These are phyloP conservation scores for Acomys russatus DNA, from an alignment of 2,797 vertebrate species.

Conservation along the genomic window DNA sequence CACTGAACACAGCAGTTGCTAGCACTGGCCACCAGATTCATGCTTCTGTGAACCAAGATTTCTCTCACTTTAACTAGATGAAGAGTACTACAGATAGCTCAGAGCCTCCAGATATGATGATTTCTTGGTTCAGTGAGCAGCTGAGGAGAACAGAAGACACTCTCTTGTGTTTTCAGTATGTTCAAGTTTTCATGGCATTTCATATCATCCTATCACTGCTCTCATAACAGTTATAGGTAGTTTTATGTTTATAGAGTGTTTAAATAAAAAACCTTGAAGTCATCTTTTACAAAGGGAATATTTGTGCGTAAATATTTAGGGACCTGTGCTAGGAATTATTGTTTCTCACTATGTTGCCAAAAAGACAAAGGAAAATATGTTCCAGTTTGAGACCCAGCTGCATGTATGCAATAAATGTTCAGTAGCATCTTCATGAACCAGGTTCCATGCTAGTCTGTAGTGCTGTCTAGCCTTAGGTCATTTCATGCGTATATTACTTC, in stretches of 20 bases:
- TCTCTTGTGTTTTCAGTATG: not conserved
- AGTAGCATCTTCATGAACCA: not conserved
- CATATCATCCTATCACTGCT: not conserved
- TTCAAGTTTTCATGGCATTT: not conserved
- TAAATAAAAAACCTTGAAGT: not conserved
- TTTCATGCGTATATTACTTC: not conserved
- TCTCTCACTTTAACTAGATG: not conserved
- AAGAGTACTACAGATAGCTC: too few relatives aligned
- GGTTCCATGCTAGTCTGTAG: not conserved
- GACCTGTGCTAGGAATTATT: not conserved
- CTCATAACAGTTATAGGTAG: not conserved
- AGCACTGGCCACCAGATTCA: not conserved
- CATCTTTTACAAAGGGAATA: not conserved
- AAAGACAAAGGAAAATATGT: not conserved
- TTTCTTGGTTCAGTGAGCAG: not conserved
- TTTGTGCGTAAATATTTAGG: not conserved
- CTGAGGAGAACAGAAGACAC: not conserved
- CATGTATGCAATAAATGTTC: not conserved
- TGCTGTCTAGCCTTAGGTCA: not conserved
- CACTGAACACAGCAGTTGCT: rapidly evolving
- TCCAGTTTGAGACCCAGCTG: not conserved
- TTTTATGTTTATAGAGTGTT: not conserved
- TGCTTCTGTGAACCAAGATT: not conserved
- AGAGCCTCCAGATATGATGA: not conserved
- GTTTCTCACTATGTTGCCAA: not conserved